Evolutionary conservation across 2,797 vertebrate species (phyloP), one percentile per base, ranked within the genome.

Genomic region (Scleropages formosus): DNA sequence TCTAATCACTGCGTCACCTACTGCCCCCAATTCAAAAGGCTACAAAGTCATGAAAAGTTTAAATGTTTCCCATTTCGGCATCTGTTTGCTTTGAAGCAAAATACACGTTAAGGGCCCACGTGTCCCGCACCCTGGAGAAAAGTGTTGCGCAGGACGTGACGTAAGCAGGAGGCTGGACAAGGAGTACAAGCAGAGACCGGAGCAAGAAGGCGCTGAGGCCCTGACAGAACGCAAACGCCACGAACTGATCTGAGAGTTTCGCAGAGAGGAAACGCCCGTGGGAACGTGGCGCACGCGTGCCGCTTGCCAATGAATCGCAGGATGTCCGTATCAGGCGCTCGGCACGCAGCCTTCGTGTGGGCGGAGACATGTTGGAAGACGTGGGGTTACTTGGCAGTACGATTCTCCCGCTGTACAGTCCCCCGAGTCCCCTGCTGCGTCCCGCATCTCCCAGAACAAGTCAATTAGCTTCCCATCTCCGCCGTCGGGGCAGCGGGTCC

Each of bases 321-420:
- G 8, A 56, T 20, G 16, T 58, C 68, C 53, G 68, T 15, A 71
- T 68, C 51, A 71, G 68, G 68, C 56, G 49, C 22, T 39, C 6
- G 6, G 6, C 31, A 6, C 39, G 31, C 31, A 39, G 31, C 39
- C 31, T 39, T 39, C 6, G 2, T 39, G 31, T 39, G 2, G 31
- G 31, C 6, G 31, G 13, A 71, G n/a, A 27, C 3, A 47, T 18
- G 49, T 71, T 49, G 71, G 51, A 18, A 58, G 53, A 56, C 26
- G 56, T 18, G 68, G 47, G 68, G 31, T 71, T 26, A 71, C 27
- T 71, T 22, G 22, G 68, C 22, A 18, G 53, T 51, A 51, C 49
- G 26, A 47, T 56, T 51, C 68, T 47, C 51, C 68, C 56, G 44
- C 44, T 47, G 24, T 69, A 69, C 69, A 69, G 66, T 69, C 51